A percentile compares a stretch with the other conserved stretches of the same genome.
phyloP scores from a whole-genome alignment of 2,888 invertebrate species.

The Drepanosiphum platanoidis region DNA sequence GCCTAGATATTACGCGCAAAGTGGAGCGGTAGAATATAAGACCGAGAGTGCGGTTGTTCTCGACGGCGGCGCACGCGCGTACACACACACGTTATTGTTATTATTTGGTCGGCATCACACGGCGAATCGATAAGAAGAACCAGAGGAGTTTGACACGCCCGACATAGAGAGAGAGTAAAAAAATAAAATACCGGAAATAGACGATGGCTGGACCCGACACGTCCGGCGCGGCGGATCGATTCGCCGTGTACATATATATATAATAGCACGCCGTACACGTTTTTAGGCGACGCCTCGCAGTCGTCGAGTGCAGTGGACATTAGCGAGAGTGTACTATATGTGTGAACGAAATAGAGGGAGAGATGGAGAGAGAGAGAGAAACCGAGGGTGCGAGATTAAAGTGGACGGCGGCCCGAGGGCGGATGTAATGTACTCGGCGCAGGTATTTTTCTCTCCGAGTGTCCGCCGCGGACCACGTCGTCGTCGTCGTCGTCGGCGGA shows the following conservation, averaged over 20 bases:
- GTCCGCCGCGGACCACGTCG: background rate
- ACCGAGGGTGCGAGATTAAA: conserved; percentile 47
- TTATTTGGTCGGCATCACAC: background rate
- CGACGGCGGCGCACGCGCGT: background rate
- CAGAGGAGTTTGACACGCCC: background rate
- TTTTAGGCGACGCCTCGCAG: conserved; percentile 2
- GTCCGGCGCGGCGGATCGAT: background rate
- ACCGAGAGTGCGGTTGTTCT: too few relatives aligned
- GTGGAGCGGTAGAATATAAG: too few relatives aligned
- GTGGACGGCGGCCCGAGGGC: conserved; percentile 1
- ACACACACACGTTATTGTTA: background rate
- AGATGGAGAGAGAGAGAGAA: background rate
- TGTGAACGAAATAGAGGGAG: background rate
- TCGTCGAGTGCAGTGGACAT: conserved; percentile 5
- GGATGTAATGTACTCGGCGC: background rate
- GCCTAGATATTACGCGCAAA: too few relatives aligned
- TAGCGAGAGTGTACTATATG: background rate
- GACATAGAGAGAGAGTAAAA: too few relatives aligned
- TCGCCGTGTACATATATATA: background rate
- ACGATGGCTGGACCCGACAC: conserved; percentile 23
- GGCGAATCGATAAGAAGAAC: background rate
- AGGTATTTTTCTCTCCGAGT: conserved; percentile 34
- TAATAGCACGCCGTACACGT: background rate
- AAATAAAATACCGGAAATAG: conserved; percentile 29
- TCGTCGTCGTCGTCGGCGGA: background rate